Evolutionary conservation across 2,888 invertebrate species (phyloP).

Genomic region (Sphaerophoria rueppellii): DNA sequence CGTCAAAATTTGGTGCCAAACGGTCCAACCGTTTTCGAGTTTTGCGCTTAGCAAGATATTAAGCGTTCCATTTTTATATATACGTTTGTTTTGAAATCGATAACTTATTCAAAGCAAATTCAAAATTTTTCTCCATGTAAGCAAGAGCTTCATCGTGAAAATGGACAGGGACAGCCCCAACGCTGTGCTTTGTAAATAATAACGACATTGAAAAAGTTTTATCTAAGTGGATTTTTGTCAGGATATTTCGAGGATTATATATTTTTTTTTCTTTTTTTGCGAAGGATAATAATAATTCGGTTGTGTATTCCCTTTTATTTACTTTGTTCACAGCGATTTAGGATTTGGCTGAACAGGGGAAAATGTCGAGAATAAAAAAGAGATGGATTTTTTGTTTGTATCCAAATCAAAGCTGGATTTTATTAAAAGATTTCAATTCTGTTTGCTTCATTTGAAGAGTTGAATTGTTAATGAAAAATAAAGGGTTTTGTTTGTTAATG

Average conservation of each 20-base stretch:
- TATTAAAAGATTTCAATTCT: conserved; percentile 7
- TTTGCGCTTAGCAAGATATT: too few species aligned
- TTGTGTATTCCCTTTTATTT: conserved; percentile 30
- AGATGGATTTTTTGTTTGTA: neutral
- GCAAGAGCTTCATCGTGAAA: neutral
- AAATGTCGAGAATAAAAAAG: neutral
- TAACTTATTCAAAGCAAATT: too few species aligned
- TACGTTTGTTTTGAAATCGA: too few species aligned
- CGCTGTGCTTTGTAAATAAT: conserved; percentile 21
- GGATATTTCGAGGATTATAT: conserved; percentile 50
- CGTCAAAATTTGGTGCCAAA: too few species aligned
- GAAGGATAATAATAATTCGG: conserved; percentile 44
- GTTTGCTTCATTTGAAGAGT: conserved; percentile 19
- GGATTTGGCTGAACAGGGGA: neutral
- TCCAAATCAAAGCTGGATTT: conserved; percentile 3
- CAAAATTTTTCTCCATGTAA: conserved; percentile 1
- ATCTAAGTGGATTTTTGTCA: conserved; percentile 59
- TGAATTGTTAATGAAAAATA: neutral
- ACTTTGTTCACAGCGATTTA: conserved; percentile 14
- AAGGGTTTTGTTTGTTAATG: neutral
- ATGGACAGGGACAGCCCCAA: neutral
- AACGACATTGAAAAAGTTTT: conserved; percentile 64
- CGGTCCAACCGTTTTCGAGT: too few species aligned
- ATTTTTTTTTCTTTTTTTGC: neutral
- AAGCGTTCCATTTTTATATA: too few species aligned